Evolutionary conservation across 1,140 invertebrate species (phyloP), one percentile per base, ranked within the genome.

Genomic region (Amyelois transitella): DNA sequence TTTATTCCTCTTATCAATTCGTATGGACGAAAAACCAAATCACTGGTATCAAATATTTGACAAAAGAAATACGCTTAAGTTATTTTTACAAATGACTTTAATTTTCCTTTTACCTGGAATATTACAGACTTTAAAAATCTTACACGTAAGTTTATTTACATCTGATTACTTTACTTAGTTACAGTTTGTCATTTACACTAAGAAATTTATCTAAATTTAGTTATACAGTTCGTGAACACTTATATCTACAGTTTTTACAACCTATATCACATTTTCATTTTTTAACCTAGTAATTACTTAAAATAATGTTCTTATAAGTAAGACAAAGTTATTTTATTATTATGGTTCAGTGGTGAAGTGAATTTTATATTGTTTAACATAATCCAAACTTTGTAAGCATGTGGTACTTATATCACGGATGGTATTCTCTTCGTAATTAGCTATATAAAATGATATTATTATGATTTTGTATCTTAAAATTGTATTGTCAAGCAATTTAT

Each of bases 401-500:
- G 3, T n/a, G n/a, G n/a, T n/a, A 12, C 24, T 49, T 6, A 49
- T 21, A 12, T 21, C 19, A 8, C n/a, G 10, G 24, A 49, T 22
- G 14, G 21, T 28, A 10, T 8, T 19, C 43, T 32, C 25, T 8
- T 17, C 48, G 6, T 49, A 24, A 7, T 1, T 19, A 58, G 24
- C 45, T 4, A 52, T 64, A 59, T 62, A 58, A 63, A 65, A 64
- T 69, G 62, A 64, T 70, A 72, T 71, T 38, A 38, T 14, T n/a
- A 38, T 38, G 32, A 67, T 63, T 56, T 73, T 78, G 69, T 79
- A 80, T 72, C 66, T 84, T 79, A 81, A 77, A 77, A 75, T 77
- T 64, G 83, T 86, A 86, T 87, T 87, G 82, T 87, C 84, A 86
- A 87, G 84, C 84, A 66, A 82, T 81, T 76, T 82, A 85, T 86